Evolutionary conservation across 2,888 invertebrate species (phyloP), one percentile per base, ranked within the genome.

Genomic region (Podotricha telesiphe): DNA sequence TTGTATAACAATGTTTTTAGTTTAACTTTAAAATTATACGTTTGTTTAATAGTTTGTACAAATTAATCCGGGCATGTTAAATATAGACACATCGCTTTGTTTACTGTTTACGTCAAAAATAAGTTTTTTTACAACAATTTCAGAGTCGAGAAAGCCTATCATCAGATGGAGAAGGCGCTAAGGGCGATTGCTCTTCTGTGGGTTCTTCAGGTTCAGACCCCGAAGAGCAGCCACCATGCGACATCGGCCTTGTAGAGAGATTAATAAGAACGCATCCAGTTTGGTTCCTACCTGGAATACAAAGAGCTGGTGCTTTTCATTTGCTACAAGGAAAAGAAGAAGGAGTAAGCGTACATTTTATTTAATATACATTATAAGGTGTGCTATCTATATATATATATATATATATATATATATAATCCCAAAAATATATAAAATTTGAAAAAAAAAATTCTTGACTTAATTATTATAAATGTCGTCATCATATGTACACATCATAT

Each of bases 241-340:
- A 96, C 92, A 96, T 98, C 82, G 96, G 96, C 22, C 91, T 98
- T 74, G 94, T 97, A 82, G 98, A 99, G 87, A 94, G 98, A 75
- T 94, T 99, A 77, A 96, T 98, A 82, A 95, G 98, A 76, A 97
- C 98, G 42, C 98, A 98, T 90, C 97, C 98, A 53, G 97, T 99
- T 80, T 99, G 99, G 99, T 98, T 97, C 88, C 94, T 99, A 73
- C 97, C 98, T 0, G 97, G 98, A 48, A 97, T 99, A 65, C 98
- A 98, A 83, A 94, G 99, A 75, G 97, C 97, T 67, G 98, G 98
- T 6, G 98, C 98, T 34, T 97, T 98, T 78, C 98, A 99, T 89
- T 94, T 99, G 77, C 95, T 99, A 61, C 98, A 98, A 89, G 97
- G 97, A 80, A 97, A 98, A 86, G 97, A 98, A 83, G 96, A 97